Conservation (phyloP, 2,888 invertebrate species). For the Cinara cedri region DNA sequence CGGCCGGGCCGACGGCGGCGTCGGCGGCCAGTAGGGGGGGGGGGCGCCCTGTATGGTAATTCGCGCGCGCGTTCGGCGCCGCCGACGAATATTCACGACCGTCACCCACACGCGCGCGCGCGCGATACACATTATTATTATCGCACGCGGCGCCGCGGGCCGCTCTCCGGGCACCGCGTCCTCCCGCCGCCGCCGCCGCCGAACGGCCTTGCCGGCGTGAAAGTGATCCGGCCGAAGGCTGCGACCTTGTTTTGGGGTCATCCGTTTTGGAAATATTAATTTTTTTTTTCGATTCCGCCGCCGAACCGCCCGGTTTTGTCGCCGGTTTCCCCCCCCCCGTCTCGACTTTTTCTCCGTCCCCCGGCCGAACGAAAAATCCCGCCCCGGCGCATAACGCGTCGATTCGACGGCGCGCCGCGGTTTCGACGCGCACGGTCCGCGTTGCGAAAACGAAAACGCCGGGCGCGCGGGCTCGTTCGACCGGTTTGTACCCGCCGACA, state of each 20-base stretch:
- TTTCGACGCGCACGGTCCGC: too few relatives aligned
- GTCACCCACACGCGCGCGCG: constrained; percentile 39
- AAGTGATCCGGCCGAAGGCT: constrained; percentile 55
- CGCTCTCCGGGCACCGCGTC: background rate
- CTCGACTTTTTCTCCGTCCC: too few relatives aligned
- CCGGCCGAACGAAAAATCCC: too few relatives aligned
- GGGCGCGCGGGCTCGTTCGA: too few relatives aligned
- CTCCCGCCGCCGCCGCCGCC: constrained; percentile 6
- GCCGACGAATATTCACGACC: constrained; percentile 49
- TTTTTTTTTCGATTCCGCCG: background rate
- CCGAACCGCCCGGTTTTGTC: too few relatives aligned
- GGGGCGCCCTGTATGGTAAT: constrained; percentile 43
- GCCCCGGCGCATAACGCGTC: too few relatives aligned
- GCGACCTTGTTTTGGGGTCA: constrained; percentile 53
- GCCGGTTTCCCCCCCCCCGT: too few relatives aligned
- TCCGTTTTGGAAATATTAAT: constrained; percentile 35
- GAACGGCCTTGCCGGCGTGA: constrained; percentile 53
- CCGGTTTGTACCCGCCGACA: too few relatives aligned
- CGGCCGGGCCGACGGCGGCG: background rate
- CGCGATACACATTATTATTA: background rate
- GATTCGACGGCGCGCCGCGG: too few relatives aligned
- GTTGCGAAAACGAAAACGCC: too few relatives aligned
- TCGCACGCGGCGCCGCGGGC: background rate
- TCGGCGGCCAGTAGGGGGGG: background rate
- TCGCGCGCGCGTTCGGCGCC: background rate